phyloP scores from a whole-genome alignment of 2,113 vertebrate genomes.

The Chiloscyllium plagiosum region DNA sequence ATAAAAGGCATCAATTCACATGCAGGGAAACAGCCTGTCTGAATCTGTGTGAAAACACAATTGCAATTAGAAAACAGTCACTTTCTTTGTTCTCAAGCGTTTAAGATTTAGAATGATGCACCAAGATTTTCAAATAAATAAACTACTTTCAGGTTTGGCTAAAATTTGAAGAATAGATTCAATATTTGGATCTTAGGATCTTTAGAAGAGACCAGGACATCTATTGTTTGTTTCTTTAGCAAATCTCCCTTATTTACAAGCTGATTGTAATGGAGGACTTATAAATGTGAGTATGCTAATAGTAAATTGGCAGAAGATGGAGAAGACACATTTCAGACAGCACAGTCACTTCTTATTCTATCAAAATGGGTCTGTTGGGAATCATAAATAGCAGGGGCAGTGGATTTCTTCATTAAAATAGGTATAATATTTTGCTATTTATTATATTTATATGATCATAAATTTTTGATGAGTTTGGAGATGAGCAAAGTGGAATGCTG shows the following conservation, averaged over 20 bases:
- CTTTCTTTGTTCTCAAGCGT: neutral
- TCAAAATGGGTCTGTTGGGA: conserved; percentile 18
- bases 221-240: conserved; percentile 2
- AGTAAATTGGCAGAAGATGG: neutral
- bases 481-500: conserved; percentile 11
- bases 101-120: neutral
- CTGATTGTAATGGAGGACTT: conserved; percentile 5
- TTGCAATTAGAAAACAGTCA: conserved; percentile 9
- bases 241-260: neutral
- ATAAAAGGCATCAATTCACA: conserved; percentile 3
- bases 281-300: conserved; percentile 31
- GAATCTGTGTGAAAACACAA: conserved; percentile 3
- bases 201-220: neutral
- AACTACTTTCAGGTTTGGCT: neutral
- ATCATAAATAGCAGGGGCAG: conserved; percentile 29
- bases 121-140: neutral
- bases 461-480: conserved; percentile 34
- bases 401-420: conserved; percentile 37
- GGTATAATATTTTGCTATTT: conserved; percentile 36
- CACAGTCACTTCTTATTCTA: conserved; percentile 12
- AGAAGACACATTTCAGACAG: conserved; percentile 32
- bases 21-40: neutral
- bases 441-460: conserved; percentile 37
- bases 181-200: neutral
- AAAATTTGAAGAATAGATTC: neutral